Conservation (phyloP, 2,888 invertebrate genomes). For the Nycteola revayana region DNA sequence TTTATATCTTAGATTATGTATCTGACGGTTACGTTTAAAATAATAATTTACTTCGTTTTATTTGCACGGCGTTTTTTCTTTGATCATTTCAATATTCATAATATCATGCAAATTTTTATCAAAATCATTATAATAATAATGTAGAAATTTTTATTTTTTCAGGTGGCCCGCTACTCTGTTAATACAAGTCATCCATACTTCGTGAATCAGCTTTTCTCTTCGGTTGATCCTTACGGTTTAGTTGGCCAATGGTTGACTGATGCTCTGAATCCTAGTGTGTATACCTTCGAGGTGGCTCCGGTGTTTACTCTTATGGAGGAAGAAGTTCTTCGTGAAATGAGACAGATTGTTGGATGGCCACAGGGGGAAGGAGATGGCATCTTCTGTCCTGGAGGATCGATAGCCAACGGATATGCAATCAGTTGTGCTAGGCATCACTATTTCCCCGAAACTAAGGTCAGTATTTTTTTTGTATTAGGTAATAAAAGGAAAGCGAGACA, state of each 20-base stretch:
- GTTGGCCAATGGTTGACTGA: slow-evolving; percentile 93
- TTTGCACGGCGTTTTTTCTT: too few relatives aligned
- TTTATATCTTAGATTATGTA: too few relatives aligned
- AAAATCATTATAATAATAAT: too few relatives aligned
- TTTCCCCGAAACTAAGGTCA: slow-evolving; percentile 89
- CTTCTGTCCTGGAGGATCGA: slow-evolving; percentile 94
- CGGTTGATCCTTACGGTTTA: slow-evolving; percentile 91
- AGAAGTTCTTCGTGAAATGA: slow-evolving; percentile 89
- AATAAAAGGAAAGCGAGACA: too few relatives aligned
- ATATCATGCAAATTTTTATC: too few relatives aligned
- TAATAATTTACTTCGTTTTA: too few relatives aligned
- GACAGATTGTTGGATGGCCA: slow-evolving; percentile 88
- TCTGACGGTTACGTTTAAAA: too few relatives aligned
- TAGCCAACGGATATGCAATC: slow-evolving; percentile 95
- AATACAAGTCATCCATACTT: slow-evolving; percentile 95
- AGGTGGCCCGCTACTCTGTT: slow-evolving; percentile 88
- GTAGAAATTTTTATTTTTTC: too few relatives aligned
- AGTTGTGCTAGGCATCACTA: slow-evolving; percentile 89
- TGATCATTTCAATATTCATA: too few relatives aligned
- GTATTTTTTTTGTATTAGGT: slow-evolving; percentile 17
- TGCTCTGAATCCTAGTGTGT: slow-evolving; percentile 92
- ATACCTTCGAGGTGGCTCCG: slow-evolving; percentile 95
- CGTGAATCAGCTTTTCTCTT: slow-evolving; percentile 93
- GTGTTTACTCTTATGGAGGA: slow-evolving; percentile 95
- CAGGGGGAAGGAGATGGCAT: slow-evolving; percentile 91